These are phyloP conservation scores for Mesembrinibis cayennensis DNA, from an alignment of 2,113 vertebrate species.

Conservation along the genomic window DNA sequence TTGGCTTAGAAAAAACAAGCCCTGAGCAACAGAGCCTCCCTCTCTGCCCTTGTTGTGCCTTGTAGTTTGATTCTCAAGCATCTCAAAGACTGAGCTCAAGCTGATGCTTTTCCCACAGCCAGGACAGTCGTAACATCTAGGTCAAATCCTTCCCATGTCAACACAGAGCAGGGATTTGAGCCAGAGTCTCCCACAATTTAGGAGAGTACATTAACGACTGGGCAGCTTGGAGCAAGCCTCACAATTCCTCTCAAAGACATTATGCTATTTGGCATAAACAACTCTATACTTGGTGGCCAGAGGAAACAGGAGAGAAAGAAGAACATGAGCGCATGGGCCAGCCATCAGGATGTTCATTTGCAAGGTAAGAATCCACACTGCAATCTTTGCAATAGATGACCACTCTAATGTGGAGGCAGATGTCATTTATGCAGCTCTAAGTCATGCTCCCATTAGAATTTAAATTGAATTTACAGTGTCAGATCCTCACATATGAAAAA, in stretches of 20 bases:
- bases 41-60: background rate
- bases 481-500: background rate
- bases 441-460: background rate
- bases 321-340: background rate
- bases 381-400: background rate
- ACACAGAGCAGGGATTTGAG: background rate
- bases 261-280: background rate
- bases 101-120: background rate
- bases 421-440: background rate
- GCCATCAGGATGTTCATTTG: background rate
- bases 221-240: background rate
- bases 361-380: background rate
- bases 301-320: background rate
- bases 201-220: background rate
- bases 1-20: background rate
- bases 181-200: background rate
- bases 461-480: background rate
- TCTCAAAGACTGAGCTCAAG: background rate
- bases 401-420: background rate
- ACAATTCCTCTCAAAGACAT: background rate
- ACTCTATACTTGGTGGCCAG: background rate
- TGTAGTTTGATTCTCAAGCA: rapidly evolving
- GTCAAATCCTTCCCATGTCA: background rate
- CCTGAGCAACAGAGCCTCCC: background rate
- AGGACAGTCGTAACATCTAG: background rate